Evolutionary conservation across 2,888 invertebrate species (phyloP).

Genomic region (Oxycera nigricornis): DNA sequence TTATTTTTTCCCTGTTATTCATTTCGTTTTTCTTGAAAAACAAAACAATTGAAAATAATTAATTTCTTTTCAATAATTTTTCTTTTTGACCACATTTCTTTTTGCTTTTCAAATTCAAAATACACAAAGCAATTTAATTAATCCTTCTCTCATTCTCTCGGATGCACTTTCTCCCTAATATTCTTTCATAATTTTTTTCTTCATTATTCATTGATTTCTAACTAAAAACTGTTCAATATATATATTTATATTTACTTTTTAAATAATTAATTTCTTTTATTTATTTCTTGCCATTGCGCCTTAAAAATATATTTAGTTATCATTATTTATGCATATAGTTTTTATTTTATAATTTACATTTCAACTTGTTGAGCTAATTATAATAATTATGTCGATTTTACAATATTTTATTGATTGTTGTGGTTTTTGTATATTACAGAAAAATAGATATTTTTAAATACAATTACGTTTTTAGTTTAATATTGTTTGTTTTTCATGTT

Average conservation of each 20-base stretch:
- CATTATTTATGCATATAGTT: too few species aligned
- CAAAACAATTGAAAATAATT: conserved; percentile 22
- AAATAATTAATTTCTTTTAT: too few species aligned
- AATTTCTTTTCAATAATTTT: conserved; percentile 6
- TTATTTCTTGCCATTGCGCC: too few species aligned
- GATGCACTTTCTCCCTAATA: not conserved
- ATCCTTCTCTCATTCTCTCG: not conserved
- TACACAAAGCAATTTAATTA: conserved; percentile 22
- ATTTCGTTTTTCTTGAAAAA: conserved; percentile 32
- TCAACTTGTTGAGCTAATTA: not conserved
- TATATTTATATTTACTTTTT: too few species aligned
- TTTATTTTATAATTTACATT: too few species aligned
- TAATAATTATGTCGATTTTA: not conserved
- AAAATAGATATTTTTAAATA: conserved; percentile 14
- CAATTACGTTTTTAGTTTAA: not conserved
- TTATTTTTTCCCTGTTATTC: conserved; percentile 36
- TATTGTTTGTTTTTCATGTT: too few species aligned
- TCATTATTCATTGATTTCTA: conserved; percentile 20
- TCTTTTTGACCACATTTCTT: not conserved
- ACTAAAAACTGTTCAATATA: conserved; percentile 15
- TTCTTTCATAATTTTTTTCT: too few species aligned
- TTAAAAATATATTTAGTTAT: too few species aligned
- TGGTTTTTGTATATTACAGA: conserved; percentile 27
- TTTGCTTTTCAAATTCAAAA: not conserved
- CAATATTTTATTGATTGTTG: not conserved